A percentile compares a stretch with the other conserved stretches of the same genome.
These are phyloP conservation scores for Unio delphinus DNA, from an alignment of 2,888 invertebrate genomes.

Conservation along the genomic window DNA sequence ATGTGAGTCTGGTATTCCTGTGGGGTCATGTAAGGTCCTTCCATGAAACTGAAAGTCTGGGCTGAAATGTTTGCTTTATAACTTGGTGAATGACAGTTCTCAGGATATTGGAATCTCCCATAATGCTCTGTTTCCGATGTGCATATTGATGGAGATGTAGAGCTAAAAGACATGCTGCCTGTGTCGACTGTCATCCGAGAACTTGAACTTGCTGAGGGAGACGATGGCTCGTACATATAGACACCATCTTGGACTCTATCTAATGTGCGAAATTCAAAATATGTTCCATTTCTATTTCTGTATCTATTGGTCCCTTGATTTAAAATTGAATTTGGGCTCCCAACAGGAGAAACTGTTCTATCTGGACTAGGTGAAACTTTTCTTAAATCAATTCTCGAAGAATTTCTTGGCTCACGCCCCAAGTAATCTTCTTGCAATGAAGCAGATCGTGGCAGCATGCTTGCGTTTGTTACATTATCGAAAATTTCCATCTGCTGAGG, in stretches of 20 bases:
- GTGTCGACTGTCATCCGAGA: too few species aligned
- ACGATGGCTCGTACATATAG: too few species aligned
- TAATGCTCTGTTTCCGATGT: too few species aligned
- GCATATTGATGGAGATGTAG: too few species aligned
- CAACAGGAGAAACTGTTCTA: slow-evolving; percentile 25
- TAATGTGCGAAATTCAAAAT: slow-evolving; percentile 25
- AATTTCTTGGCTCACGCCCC: slow-evolving; percentile 28
- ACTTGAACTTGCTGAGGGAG: too few species aligned
- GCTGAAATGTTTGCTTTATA: too few species aligned
- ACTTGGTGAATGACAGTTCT: too few species aligned
- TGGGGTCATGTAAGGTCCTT: slow-evolving; percentile 32
- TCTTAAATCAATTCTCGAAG: slow-evolving; percentile 24
- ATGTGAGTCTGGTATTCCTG: slow-evolving; percentile 39
- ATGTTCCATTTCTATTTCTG: slow-evolving; percentile 25
- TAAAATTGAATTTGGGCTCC: slow-evolving; percentile 11
- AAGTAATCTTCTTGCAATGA: slow-evolving; percentile 37
- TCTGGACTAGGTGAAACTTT: slow-evolving; percentile 35
- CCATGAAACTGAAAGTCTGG: too few species aligned
- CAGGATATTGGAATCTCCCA: too few species aligned
- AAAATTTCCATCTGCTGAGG: slow-evolving; percentile 28
- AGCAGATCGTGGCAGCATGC: slow-evolving; percentile 32
- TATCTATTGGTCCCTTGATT: too few species aligned
- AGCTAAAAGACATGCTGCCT: too few species aligned
- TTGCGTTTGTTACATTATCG: slow-evolving; percentile 16
- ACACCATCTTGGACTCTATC: slow-evolving; percentile 8